These are phyloP conservation scores for Pantherophis guttatus DNA, from an alignment of 2,113 vertebrate species.

Conservation along the genomic window DNA sequence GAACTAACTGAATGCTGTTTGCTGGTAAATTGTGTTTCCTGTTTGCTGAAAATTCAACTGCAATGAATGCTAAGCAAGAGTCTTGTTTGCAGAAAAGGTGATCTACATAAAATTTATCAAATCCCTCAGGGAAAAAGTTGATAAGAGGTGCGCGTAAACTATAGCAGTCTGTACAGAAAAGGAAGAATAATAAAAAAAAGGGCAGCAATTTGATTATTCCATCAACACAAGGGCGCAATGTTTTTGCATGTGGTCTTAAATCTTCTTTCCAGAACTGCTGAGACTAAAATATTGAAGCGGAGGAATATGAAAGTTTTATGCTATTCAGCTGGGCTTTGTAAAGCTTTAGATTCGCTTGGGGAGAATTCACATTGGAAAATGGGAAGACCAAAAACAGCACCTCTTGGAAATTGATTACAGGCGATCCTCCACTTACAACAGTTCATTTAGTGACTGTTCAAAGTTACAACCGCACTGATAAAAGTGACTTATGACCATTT, in stretches of 20 bases:
- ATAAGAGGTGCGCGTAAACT: background rate
- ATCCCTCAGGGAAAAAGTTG: background rate
- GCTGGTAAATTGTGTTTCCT: background rate
- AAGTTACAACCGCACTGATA: background rate
- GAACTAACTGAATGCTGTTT: background rate
- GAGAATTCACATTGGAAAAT: background rate
- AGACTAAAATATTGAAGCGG: background rate
- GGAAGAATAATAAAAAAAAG: background rate
- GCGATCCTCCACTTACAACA: background rate
- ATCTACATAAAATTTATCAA: background rate
- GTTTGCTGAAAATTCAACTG: background rate
- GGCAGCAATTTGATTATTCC: background rate
- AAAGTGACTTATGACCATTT: background rate
- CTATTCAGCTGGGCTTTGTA: background rate
- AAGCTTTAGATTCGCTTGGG: background rate
- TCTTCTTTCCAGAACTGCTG: background rate
- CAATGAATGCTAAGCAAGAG: background rate
- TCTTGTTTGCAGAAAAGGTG: background rate
- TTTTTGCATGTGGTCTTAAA: background rate
- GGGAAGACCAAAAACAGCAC: background rate
- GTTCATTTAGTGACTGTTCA: background rate
- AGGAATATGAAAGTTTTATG: background rate
- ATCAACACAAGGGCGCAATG: background rate
- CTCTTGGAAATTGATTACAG: background rate
- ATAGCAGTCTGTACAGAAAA: background rate